Conservation (phyloP, 2,797 vertebrate species). For the Odontamblyopus rebecca region DNA sequence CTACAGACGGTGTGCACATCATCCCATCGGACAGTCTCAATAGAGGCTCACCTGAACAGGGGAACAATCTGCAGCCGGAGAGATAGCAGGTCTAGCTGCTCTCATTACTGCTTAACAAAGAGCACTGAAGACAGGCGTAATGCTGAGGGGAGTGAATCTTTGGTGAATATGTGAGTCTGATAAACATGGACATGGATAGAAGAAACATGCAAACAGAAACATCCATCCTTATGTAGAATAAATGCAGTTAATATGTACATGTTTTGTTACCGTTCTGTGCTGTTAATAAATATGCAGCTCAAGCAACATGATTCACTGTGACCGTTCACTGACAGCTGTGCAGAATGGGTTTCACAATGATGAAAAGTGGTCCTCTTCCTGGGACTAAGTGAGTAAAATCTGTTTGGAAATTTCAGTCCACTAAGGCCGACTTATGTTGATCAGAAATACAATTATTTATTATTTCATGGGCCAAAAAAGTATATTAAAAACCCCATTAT, state of each 20-base stretch:
- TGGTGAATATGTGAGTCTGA: conserved; percentile 18
- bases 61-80: neutral
- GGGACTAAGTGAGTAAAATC: too few relatives aligned
- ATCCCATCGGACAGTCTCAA: conserved; percentile 38
- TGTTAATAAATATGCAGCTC: neutral
- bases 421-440: too few relatives aligned
- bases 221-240: neutral
- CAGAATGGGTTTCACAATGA: too few relatives aligned
- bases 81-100: conserved; percentile 29
- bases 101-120: conserved; percentile 47
- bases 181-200: conserved; percentile 32
- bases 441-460: too few relatives aligned
- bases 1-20: conserved; percentile 19
- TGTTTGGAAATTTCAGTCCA: too few relatives aligned
- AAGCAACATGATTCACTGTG: neutral
- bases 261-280: neutral
- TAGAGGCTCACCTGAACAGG: conserved; percentile 6
- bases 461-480: too few relatives aligned
- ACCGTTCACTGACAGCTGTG: neutral
- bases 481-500: too few relatives aligned
- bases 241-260: neutral
- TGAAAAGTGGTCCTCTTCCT: too few relatives aligned
- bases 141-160: conserved; percentile 1
- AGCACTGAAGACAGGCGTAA: conserved; percentile 23
- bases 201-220: conserved; percentile 13